Base-by-base conservation (phyloP, 2,797 vertebrate species). In the Fistularia tabacaria region DNA sequence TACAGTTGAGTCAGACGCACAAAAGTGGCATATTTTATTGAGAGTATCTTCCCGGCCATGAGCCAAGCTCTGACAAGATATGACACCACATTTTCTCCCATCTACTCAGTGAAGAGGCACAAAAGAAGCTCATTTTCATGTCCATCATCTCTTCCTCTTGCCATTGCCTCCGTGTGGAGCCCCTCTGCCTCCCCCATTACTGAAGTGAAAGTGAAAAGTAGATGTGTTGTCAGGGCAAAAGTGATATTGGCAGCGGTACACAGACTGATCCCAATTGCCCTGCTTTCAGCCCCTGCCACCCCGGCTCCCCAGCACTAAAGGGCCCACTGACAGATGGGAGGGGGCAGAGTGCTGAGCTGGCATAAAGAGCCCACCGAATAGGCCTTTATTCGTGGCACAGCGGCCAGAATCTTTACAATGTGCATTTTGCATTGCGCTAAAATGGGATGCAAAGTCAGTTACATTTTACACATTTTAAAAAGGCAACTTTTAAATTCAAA, bases 191-290 rank as follows among this genome's bases (percentile, higher is more conserved):
- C 64, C 64, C 59, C 41, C 44, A 71, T 85, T 79, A 80, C 68
- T 73, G 73, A 69, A 79, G 85, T 74, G 83, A 88, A 87, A 88
- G 89, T 89, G 76, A 88, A 84, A 86, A 84, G 85, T 77, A 82
- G 84, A 83, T 80, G 85, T 79, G 83, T 87, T 88, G 87, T 86
- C 88, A 88, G 85, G 81, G 74, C 81, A 86, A 88, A 90, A 87
- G 81, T 83, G 84, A 87, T 88, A 87, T 88, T 87, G 87, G 82
- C 76, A 75, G 59, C 54, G 77, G 82, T 74, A 76, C 78, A 83
- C 70, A 77, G 81, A 81, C 79, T 84, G 86, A 88, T 87, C 86
- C 85, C 85, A 85, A 87, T 86, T 89, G 80, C 82, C 75, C 82
- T 89, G 86, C 81, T 88, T 87, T 87, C 82, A 86, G 86, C 81